These are phyloP conservation scores for Empidonax alnorum DNA, from an alignment of 2,113 vertebrate genomes.

Conservation along the genomic window DNA sequence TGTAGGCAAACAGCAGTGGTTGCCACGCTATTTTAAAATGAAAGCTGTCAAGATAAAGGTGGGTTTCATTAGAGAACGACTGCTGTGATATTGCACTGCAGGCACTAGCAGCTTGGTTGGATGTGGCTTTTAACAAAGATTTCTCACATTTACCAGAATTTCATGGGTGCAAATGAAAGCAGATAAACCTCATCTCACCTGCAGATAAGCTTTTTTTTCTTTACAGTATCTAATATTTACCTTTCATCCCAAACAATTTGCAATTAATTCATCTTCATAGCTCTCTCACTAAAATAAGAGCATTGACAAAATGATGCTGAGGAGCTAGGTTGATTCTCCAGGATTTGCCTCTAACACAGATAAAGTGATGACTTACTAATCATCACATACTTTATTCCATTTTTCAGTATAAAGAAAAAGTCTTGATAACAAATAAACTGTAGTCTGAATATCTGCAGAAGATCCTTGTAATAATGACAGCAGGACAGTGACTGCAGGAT, in stretches of 20 bases:
- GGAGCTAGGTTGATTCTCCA: background rate
- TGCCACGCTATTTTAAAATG: conserved; percentile 9
- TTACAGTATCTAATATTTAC: background rate
- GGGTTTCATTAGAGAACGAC: conserved; percentile 19
- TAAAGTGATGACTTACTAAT: background rate
- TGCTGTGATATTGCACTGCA: background rate
- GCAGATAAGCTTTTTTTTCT: background rate
- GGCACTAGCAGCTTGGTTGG: background rate
- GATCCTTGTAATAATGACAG: background rate
- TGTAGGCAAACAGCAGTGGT: conserved; percentile 16
- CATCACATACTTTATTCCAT: background rate
- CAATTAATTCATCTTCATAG: background rate
- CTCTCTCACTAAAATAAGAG: background rate
- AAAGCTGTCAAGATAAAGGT: conserved; percentile 20
- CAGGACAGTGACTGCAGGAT: background rate
- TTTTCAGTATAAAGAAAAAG: background rate
- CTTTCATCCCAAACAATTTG: background rate
- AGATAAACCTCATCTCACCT: background rate
- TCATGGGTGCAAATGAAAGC: background rate
- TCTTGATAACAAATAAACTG: background rate
- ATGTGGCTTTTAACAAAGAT: background rate
- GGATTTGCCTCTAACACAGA: background rate
- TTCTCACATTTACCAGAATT: background rate
- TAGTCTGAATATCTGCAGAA: background rate
- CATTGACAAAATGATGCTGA: background rate